These are phyloP conservation scores for Prunella strophiata DNA, from an alignment of 2,797 vertebrate species.

Conservation along the genomic window DNA sequence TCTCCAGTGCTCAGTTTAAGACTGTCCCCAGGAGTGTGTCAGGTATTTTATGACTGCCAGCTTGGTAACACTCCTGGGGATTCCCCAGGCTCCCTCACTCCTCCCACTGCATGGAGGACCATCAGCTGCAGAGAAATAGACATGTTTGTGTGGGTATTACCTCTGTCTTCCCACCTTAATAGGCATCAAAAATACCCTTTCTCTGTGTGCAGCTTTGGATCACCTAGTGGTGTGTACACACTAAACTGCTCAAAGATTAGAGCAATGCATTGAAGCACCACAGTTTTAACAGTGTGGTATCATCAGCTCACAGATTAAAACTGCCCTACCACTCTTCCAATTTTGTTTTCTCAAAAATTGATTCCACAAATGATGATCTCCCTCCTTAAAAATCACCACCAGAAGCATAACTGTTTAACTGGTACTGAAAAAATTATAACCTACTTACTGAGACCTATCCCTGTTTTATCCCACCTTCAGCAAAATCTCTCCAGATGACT, in stretches of 20 bases:
- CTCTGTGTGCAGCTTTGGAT: background rate
- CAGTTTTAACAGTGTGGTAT: background rate
- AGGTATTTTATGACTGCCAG: background rate
- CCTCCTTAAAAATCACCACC: background rate
- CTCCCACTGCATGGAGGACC: background rate
- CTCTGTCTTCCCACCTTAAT: background rate
- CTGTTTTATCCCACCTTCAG: constrained; percentile 2
- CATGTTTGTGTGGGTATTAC: background rate
- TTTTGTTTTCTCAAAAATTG: background rate
- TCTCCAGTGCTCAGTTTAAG: background rate
- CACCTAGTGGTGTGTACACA: background rate
- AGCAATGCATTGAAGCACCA: background rate
- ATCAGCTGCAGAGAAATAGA: background rate
- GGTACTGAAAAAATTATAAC: background rate
- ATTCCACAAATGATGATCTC: background rate
- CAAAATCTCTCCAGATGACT: background rate
- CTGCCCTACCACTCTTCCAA: background rate
- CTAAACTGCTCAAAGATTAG: background rate
- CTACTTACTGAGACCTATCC: background rate
- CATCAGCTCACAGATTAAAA: background rate
- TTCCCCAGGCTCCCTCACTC: background rate
- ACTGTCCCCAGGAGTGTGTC: background rate
- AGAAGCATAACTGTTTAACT: background rate
- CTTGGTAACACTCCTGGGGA: background rate
- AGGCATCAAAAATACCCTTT: background rate